Base-by-base conservation (phyloP, 2,888 invertebrate species). In the Xylota segnis region DNA sequence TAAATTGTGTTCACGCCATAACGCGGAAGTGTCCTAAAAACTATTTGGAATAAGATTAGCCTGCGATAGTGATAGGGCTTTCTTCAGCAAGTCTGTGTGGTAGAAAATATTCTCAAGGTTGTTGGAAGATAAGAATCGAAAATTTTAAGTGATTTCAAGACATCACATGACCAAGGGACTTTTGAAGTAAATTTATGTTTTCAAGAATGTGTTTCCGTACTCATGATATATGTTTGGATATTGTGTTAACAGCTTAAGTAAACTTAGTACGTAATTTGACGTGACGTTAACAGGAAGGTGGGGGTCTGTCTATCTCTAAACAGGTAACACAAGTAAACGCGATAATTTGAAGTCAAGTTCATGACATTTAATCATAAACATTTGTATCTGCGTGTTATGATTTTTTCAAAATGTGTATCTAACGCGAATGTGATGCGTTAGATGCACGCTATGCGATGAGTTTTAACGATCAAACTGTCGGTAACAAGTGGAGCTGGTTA, bases 11-110 rank as follows among this genome's bases (percentile, higher is more conserved):
- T n/a, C 5, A 12, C 18, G 18, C 10, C 27, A 58, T 4, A 37
- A 58, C 58, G 37, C 34, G 58, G 58, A 34, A 58, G 58, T 37
- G 58, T 4, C 58, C 34, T 12, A 37, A 58, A 58, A 58, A 37
- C 14, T 18, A 7, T 34, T 34, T 58, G 1, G 34, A 58, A 34
- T 58, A 58, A 34, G 18, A 16, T 18, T 34, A 34, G 56, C 16
- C 12, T 5, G 34, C 56, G 16, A 16, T 16, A 34, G n/a, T 34
- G 14, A 56, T 34, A 34, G 14, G 16, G 18, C 7, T 54, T 40
- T 40, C 40, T n/a, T 40, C n/a, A 6, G 18, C 52, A 29, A 29
- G 2, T n/a, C n/a, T 27, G 29, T 2, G n/a, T 52, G 2, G 52
- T 3, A 29, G n/a, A 52, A 23, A 32, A 14, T 54, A 0, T 29